Base-by-base conservation (phyloP, 2,113 vertebrate genomes). In the Crotalus helleri region DNA sequence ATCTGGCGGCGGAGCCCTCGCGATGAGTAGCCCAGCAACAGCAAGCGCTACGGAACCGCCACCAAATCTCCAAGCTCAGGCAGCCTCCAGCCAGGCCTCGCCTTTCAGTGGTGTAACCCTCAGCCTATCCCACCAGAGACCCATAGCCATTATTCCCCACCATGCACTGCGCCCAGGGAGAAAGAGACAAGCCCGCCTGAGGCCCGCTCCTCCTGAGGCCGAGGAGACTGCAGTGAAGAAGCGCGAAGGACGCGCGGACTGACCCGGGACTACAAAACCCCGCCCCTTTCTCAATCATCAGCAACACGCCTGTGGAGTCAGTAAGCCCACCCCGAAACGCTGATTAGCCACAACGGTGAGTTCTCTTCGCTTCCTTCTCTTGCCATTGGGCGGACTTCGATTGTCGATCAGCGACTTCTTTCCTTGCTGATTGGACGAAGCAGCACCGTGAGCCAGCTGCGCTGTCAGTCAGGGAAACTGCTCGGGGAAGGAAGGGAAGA, bases 381-480 rank as follows among this genome's bases (percentile, higher is more conserved):
- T 88, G 81, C 39, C 94, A 93, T 91, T 74, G 81, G 89, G 51
- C 81, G 51, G 87, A 1, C 61, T 88, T 11, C 7, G 57, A 7
- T 13, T 88, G 93, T 93, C 95, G 46, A n/a, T 94, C 92, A 93
- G 4, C 17, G 46, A 4, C 13, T 11, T 49, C 11, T 13, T 74
- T 2, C 21, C 54, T 55, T 64, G 86, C 87, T 57, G 92, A 93
- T 95, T 95, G 95, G 95, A 39, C 61, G 85, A 29, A 61, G 85
- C 24, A 26, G 61, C 19, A 64, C 87, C 4, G 93, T 46, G 95
- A 94, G 94, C 92, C 49, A 94, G 94, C 33, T 54, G 90, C 33
- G 89, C 94, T 95, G 95, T 95, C 95, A 94, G 64, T 93, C 94
- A 93, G 93, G 24, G 94, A 95, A 90, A 90, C 92, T 49, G 92